Evolutionary conservation across 2,888 invertebrate species (phyloP), one percentile per base, ranked within the genome.

Genomic region (Drosophila mayaguana): DNA sequence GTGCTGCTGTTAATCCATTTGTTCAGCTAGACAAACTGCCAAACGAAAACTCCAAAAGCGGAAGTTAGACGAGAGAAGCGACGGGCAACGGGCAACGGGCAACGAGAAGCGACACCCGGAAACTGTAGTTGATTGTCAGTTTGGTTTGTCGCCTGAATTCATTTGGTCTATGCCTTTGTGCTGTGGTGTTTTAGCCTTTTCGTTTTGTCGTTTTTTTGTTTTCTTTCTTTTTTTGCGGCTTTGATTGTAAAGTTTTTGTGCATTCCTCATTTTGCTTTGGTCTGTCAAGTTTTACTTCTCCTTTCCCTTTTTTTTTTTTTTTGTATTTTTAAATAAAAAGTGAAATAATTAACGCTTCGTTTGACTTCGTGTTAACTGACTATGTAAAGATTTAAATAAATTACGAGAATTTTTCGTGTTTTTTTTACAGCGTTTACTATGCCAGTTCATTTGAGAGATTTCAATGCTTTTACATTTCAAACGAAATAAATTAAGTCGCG

Each of bases 171-270:
- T 54, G 53, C 57, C 46, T 63, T 51, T 69, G 69, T 69, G 16
- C 34, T 46, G 18, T 71, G 56, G 50, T 32, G 34, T 34, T 72
- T 70, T 62, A 51, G 69, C 54, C 54, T 46, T 32, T 53, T 36
- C 51, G 20, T 34, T 7, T 28, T 2, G 8, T 8, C 12, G 12
- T 25, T 60, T 43, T 57, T 59, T 48, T 59, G 4, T 3, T 12
- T n/a, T 34, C 38, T 51, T 60, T 56, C 53, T 38, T 46, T 59
- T 48, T 59, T 28, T 40, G 38, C 12, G 48, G 38, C 43, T 67
- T 74, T 73, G 66, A 56, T 72, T 74, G 57, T 63, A 63, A 74
- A 74, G 59, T 74, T 74, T 66, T 51, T 60, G 55, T 48, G 43
- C 56, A 73, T 45, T 72, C 20, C 53, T 28, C 18, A 34, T 25